Conservation (phyloP, 2,888 invertebrate species). For the Epinotia demarniana region DNA sequence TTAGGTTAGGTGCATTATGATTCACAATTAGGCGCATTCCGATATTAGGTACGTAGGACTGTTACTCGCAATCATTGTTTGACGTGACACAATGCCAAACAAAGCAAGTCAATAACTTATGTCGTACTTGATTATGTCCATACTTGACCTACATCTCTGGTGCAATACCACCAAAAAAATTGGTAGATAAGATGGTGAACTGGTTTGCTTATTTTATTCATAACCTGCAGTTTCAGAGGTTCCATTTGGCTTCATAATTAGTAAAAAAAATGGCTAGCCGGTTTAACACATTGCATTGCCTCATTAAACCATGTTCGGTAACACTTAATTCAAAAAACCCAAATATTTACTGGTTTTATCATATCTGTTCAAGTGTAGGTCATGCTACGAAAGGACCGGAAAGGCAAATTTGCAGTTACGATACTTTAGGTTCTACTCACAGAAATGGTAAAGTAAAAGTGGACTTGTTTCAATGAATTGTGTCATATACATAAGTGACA, state of each 20-base stretch:
- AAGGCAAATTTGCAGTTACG: conserved; percentile 2
- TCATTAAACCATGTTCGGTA: conserved; percentile 3
- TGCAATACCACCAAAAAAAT: too few relatives aligned
- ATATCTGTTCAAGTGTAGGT: conserved; percentile 8
- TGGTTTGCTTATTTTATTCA: background rate
- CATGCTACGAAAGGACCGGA: conserved; percentile 13
- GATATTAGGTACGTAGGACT: conserved; percentile 27
- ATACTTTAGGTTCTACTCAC: conserved; percentile 9
- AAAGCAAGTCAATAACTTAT: background rate
- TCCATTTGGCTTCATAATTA: background rate
- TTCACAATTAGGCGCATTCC: conserved; percentile 38
- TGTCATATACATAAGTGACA: conserved; percentile 5
- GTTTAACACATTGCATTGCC: background rate
- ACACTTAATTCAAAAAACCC: too few relatives aligned
- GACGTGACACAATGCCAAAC: conserved; percentile 2
- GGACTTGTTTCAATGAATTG: conserved; percentile 7
- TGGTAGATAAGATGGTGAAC: background rate
- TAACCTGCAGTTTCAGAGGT: background rate
- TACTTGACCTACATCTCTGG: too few relatives aligned
- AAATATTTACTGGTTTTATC: background rate
- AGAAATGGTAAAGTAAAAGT: conserved; percentile 25
- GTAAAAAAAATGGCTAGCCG: background rate
- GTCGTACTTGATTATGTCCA: too few relatives aligned
- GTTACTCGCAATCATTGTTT: background rate
- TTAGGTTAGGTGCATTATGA: conserved; percentile 33